phyloP scores from a whole-genome alignment of 2,888 invertebrate species.

The Chloroclysta siterata region DNA sequence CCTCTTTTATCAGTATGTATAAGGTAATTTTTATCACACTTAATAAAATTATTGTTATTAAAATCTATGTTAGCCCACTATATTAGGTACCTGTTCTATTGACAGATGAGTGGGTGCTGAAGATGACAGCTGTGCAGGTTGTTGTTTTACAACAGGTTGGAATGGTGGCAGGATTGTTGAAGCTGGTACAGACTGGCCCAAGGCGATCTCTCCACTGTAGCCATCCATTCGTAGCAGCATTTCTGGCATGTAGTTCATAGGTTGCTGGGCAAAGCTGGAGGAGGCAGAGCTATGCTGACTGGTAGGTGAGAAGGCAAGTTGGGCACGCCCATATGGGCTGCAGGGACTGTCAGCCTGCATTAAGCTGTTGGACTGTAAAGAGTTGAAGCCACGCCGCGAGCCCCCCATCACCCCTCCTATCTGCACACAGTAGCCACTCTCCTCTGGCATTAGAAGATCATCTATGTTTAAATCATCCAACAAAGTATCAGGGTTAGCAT shows the following conservation, averaged over 20 bases:
- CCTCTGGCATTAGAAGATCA: conserved; percentile 91
- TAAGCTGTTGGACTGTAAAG: conserved; percentile 56
- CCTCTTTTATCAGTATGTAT: no score
- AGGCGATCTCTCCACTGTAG: conserved; percentile 79
- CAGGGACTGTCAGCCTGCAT: conserved; percentile 76
- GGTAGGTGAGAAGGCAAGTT: conserved; percentile 87
- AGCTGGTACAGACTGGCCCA: conserved; percentile 88
- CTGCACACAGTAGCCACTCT: conserved; percentile 84
- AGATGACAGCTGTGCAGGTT: conserved; percentile 90
- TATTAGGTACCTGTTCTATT: conserved; percentile 85
- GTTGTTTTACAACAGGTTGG: conserved; percentile 67
- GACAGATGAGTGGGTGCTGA: conserved; percentile 95
- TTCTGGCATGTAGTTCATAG: conserved; percentile 84
- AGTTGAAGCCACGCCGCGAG: conserved; percentile 56
- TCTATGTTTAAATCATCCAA: conserved; percentile 94
- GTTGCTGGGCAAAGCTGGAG: conserved; percentile 73
- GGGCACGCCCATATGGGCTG: conserved; percentile 79
- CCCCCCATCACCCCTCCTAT: conserved; percentile 80
- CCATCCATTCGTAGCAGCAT: conserved; percentile 88
- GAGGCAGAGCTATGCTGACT: conserved; percentile 87
- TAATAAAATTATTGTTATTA: neutral
- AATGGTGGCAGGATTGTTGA: conserved; percentile 81
- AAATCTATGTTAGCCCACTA: neutral
- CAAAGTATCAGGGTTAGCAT: conserved; percentile 93
- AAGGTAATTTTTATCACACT: conserved; percentile 9